Evolutionary conservation across 2,797 vertebrate genomes (phyloP), one percentile per base, ranked within the genome.

Genomic region (Labroides dimidiatus): DNA sequence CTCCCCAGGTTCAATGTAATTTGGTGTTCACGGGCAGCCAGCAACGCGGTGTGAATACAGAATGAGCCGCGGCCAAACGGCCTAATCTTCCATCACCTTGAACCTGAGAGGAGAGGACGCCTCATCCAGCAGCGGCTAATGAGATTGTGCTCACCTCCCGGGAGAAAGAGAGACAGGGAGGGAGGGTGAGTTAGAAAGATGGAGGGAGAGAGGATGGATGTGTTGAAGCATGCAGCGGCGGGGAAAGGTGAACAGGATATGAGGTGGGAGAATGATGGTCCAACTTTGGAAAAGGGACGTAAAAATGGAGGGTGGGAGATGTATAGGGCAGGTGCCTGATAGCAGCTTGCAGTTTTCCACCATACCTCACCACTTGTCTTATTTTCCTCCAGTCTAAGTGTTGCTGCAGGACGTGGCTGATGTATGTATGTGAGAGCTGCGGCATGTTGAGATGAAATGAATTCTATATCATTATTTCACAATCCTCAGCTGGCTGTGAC

Each of bases 71-170:
- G 95, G 96, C 96, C 96, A 96, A 96, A 95, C 93, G 92, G 95
- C 95, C 96, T 98, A 97, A 98, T 97, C 96, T 97, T 96, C 96
- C 96, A 96, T 99, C 97, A 99, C 97, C 97, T 99, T 99, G 97
- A 99, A 98, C 97, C 96, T 92, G 91, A 88, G 94, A 95, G 94
- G 95, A 94, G 94, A 98, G 97, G 97, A 97, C 96, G 90, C 94
- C 90, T 93, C 95, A 96, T 96, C 96, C 95, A 94, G 96, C 94
- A 94, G 93, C 93, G 90, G 92, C 96, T 99, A 99, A 98, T 99
- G 97, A 99, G 97, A 97, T 95, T 95, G 96, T 94, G 95, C 93
- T 94, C 82, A 91, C 92, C 91, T 93, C 95, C 95, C 92, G 93
- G 95, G 95, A 93, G 95, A 94, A 94, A 91, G 94, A 80, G 81